A percentile compares a stretch with the other conserved stretches of the same genome.
Evolutionary conservation across 2,888 invertebrate species (phyloP).

Genomic region (Cryptus armator): DNA sequence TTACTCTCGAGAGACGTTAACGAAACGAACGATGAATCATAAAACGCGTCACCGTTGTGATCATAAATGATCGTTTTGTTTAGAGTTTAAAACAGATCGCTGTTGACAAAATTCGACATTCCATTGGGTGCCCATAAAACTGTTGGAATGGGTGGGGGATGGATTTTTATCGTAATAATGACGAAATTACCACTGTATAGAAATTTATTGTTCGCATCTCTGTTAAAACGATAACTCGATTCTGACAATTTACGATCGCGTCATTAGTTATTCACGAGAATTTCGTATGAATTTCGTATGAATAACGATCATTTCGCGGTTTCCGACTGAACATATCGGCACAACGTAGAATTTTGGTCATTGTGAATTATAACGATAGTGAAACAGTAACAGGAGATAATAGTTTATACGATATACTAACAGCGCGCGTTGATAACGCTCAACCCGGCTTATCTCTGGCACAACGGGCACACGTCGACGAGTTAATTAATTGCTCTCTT

Average conservation of each 20-base stretch:
- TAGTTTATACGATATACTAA: slow-evolving; percentile 11
- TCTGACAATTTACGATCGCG: neutral
- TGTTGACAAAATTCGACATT: neutral
- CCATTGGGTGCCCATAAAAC: neutral
- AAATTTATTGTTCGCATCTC: neutral
- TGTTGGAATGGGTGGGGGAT: neutral
- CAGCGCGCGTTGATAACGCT: slow-evolving; percentile 17
- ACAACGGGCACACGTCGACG: neutral
- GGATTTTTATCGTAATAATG: neutral
- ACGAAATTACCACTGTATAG: neutral
- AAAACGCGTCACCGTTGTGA: neutral
- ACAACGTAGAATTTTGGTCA: neutral
- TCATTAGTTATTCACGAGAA: neutral
- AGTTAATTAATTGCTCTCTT: slow-evolving; percentile 7
- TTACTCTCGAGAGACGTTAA: neutral
- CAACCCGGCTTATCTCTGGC: slow-evolving; percentile 7
- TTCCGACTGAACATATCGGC: neutral
- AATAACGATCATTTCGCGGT: neutral
- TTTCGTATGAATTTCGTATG: neutral
- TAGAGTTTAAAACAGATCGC: neutral
- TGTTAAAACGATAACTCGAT: neutral
- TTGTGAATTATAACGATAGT: neutral
- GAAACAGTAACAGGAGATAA: neutral
- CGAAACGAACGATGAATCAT: slow-evolving; percentile 8
- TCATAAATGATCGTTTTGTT: slow-evolving; percentile 21